These are phyloP conservation scores for Melanophora roralis DNA, from an alignment of 2,888 invertebrate genomes.

Conservation along the genomic window DNA sequence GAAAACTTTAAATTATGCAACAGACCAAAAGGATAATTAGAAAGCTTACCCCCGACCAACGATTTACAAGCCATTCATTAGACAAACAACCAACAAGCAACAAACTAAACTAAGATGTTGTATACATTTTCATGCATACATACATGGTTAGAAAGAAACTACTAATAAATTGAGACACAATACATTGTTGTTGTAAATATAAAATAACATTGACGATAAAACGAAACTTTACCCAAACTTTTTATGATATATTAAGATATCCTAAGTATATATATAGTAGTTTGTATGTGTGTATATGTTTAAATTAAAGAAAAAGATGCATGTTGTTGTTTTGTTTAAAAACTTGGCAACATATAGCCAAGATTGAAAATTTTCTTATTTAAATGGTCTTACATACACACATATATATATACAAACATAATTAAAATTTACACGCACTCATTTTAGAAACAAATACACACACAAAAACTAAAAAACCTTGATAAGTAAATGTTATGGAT, in stretches of 20 bases:
- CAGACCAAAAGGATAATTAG: slow-evolving; percentile 66
- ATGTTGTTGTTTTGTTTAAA: not conserved
- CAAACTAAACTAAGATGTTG: slow-evolving; percentile 9
- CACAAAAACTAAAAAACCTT: no score
- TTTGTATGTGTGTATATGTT: not conserved
- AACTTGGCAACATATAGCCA: slow-evolving; percentile 48
- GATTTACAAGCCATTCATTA: slow-evolving; percentile 5
- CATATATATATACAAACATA: no score
- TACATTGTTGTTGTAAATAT: slow-evolving; percentile 12
- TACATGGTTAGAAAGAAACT: slow-evolving; percentile 38
- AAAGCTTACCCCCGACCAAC: slow-evolving; percentile 49
- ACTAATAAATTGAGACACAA: slow-evolving; percentile 57
- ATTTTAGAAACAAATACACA: not conserved
- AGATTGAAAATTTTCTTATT: slow-evolving; percentile 58
- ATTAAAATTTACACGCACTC: not conserved
- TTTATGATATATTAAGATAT: no score
- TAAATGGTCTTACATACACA: slow-evolving; percentile 13
- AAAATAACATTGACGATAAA: not conserved
- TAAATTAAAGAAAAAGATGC: not conserved
- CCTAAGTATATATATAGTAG: no score
- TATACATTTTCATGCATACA: no score
- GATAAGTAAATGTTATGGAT: slow-evolving; percentile 17
- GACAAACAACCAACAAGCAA: slow-evolving; percentile 61
- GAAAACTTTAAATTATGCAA: slow-evolving; percentile 46
- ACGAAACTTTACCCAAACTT: slow-evolving; percentile 2